A percentile compares a stretch with the other conserved stretches of the same genome.
These are phyloP conservation scores for Ryuthela nishihirai DNA, from an alignment of 2,888 invertebrate species.

Conservation along the genomic window DNA sequence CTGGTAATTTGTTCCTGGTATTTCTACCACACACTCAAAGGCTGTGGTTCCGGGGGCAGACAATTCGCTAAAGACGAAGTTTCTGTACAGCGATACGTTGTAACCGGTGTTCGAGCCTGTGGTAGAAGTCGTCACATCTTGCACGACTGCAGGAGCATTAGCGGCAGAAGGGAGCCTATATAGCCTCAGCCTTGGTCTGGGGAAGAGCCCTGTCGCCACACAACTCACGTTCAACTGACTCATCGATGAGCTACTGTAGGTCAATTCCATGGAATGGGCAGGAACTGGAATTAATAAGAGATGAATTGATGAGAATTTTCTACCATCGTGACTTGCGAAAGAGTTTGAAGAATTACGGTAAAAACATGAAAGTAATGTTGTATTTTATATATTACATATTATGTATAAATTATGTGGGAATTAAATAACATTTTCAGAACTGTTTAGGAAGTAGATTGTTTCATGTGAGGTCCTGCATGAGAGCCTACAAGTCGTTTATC, in stretches of 20 bases:
- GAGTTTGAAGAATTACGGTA: no score
- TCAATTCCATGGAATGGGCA: slow-evolving; percentile 26
- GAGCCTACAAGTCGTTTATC: no score
- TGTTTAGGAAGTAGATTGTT: no score
- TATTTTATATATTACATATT: no score
- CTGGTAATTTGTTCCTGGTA: slow-evolving; percentile 40
- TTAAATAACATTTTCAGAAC: no score
- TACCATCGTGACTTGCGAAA: no score
- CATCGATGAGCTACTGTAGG: slow-evolving; percentile 7
- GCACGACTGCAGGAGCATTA: slow-evolving; percentile 8
- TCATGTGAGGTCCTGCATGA: no score
- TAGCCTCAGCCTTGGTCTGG: slow-evolving; percentile 18
- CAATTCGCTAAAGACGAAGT: slow-evolving; percentile 15
- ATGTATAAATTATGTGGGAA: no score
- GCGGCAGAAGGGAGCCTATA: slow-evolving; percentile 7
- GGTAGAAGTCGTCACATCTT: slow-evolving; percentile 7
- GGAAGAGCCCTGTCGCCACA: slow-evolving; percentile 26
- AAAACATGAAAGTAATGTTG: no score
- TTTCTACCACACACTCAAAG: slow-evolving; percentile 40
- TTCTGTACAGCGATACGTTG: slow-evolving; percentile 16
- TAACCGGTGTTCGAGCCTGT: slow-evolving; percentile 11
- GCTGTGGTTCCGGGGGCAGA: slow-evolving; percentile 7
- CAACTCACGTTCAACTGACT: slow-evolving; percentile 31
- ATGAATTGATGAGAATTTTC: no score
- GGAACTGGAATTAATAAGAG: slow-evolving; percentile 12